Percentiles rank a stretch among this genome's conserved stretches.
These are phyloP conservation scores for Phataginus tetradactyla DNA, from an alignment of 2,797 vertebrate genomes.

Conservation along the genomic window DNA sequence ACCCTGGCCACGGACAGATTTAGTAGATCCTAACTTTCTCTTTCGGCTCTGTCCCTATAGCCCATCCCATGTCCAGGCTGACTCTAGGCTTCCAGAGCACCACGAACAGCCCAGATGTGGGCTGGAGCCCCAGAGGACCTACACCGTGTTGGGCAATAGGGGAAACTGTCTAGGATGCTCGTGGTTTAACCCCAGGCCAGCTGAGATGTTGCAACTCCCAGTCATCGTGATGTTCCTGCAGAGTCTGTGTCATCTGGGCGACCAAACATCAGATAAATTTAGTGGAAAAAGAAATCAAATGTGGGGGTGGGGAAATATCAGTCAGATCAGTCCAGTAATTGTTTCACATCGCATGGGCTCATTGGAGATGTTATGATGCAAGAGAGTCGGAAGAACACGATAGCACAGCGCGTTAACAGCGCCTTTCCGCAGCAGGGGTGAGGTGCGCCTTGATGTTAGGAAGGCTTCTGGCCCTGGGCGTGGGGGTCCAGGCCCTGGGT, in stretches of 20 bases:
- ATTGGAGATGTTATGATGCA: neutral
- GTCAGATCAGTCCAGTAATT: neutral
- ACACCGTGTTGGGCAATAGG: neutral
- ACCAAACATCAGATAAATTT: neutral
- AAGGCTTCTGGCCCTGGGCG: neutral
- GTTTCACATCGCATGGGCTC: neutral
- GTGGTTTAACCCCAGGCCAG: slow-evolving; percentile 29
- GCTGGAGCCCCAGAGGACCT: neutral
- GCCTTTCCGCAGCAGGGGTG: too few species aligned
- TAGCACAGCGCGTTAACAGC: rapidly evolving
- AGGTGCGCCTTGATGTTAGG: neutral
- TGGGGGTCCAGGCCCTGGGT: neutral
- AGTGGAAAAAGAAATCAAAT: neutral
- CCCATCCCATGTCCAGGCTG: neutral
- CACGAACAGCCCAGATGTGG: neutral
- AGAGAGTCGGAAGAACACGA: neutral
- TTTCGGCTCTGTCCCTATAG: neutral
- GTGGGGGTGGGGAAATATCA: neutral
- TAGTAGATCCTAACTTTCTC: neutral
- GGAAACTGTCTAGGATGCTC: slow-evolving; percentile 47
- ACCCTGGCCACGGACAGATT: neutral
- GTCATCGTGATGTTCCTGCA: neutral
- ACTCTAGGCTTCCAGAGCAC: neutral
- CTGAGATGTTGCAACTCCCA: neutral
- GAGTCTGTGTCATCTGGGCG: neutral